A percentile compares a stretch with the other conserved stretches of the same genome.
Conservation (phyloP, 2,797 vertebrate genomes). For the Pipistrellus nathusii region DNA sequence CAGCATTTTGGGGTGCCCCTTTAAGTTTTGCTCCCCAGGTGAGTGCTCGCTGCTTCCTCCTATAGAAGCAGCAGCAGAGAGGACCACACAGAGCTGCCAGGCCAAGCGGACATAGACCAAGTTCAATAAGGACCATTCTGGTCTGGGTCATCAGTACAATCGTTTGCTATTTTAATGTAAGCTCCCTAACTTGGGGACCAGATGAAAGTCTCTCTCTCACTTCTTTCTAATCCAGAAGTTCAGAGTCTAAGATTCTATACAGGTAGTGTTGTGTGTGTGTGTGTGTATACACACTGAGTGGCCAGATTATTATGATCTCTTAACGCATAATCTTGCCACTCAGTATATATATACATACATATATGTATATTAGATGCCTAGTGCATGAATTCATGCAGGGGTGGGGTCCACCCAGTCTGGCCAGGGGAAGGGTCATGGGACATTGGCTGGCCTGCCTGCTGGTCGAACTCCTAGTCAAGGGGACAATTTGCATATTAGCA, state of each 20-base stretch:
- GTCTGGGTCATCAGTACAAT: background rate
- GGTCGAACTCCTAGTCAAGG: too few relatives aligned
- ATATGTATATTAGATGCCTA: too few relatives aligned
- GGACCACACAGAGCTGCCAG: background rate
- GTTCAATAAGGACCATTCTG: background rate
- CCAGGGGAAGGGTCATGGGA: too few relatives aligned
- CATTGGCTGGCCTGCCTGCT: too few relatives aligned
- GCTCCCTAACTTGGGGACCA: background rate
- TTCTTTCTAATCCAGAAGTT: conserved; percentile 2
- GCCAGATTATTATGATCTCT: too few relatives aligned
- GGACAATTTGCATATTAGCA: too few relatives aligned
- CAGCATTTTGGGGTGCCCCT: background rate
- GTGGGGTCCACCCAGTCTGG: too few relatives aligned
- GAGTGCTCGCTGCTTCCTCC: background rate
- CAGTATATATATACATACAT: too few relatives aligned
- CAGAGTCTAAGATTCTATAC: background rate
- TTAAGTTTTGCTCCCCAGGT: background rate
- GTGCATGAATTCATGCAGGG: too few relatives aligned
- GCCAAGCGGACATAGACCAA: background rate
- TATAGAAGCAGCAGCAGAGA: background rate
- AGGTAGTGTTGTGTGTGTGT: too few relatives aligned
- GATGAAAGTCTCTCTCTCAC: background rate
- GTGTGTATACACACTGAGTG: too few relatives aligned
- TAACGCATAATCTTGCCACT: too few relatives aligned
- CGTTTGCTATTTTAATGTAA: background rate